Percentiles rank a stretch among this genome's conserved stretches.
Evolutionary conservation across 2,888 invertebrate species (phyloP).

Genomic region (Oligia fasciuncula): DNA sequence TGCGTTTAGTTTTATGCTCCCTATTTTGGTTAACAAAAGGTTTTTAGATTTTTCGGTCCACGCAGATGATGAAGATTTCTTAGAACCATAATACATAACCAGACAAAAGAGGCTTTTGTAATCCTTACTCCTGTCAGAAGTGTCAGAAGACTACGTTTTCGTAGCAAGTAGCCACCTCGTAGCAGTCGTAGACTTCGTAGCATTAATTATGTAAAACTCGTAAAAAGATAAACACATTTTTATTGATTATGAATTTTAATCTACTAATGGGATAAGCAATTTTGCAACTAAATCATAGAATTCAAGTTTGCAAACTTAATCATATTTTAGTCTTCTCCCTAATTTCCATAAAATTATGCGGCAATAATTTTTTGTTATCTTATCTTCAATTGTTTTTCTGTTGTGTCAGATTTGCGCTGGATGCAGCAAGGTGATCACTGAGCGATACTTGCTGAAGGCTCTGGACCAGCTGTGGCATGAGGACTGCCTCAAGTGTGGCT

Average conservation of each 20-base stretch:
- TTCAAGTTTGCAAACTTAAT: constrained; percentile 12
- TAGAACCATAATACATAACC: not conserved
- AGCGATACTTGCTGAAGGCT: constrained; percentile 97
- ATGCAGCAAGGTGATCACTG: constrained; percentile 98
- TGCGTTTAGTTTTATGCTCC: not conserved
- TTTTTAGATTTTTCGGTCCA: not conserved
- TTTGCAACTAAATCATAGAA: not conserved
- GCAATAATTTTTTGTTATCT: not conserved
- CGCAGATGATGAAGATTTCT: not conserved
- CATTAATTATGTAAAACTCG: not conserved
- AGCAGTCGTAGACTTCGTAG: constrained; percentile 9
- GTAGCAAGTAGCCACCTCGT: constrained; percentile 21
- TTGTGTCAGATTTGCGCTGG: constrained; percentile 95
- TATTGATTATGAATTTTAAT: constrained; percentile 12
- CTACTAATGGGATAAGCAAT: not conserved
- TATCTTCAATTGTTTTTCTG: constrained; percentile 14
- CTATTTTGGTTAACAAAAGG: not conserved
- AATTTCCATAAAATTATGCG: constrained; percentile 23
- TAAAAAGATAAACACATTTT: not conserved
- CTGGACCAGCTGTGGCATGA: constrained; percentile 99
- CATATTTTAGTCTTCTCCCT: constrained; percentile 6
- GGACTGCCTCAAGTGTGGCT: constrained; percentile 99
- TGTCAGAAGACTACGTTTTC: not conserved
- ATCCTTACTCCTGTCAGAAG: not conserved
- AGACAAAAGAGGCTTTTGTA: not conserved